Conservation (phyloP, 2,113 vertebrate species). For the Dromiciops gliroides region DNA sequence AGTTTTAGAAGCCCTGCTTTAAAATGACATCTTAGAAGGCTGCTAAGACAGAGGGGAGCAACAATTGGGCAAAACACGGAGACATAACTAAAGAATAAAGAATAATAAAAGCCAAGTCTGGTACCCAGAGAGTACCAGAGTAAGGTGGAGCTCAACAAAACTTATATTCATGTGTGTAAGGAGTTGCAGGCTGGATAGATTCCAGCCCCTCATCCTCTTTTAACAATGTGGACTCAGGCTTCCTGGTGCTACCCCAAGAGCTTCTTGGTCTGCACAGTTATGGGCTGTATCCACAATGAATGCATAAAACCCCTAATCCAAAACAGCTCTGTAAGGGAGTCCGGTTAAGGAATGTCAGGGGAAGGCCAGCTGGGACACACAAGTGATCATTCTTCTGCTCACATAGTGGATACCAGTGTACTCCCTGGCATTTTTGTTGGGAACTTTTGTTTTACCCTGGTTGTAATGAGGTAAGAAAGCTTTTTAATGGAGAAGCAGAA, state of each 20-base stretch:
- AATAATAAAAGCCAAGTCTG: background rate
- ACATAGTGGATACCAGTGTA: background rate
- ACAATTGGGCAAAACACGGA: background rate
- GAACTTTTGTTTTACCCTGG: conserved; percentile 18
- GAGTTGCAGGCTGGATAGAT: background rate
- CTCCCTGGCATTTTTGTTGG: background rate
- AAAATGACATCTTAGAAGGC: background rate
- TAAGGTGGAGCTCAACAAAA: background rate
- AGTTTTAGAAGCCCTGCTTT: no score
- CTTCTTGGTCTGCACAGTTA: background rate
- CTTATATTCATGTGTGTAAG: background rate
- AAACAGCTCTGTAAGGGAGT: background rate
- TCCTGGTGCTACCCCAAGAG: background rate
- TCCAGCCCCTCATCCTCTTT: background rate
- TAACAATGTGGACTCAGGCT: background rate
- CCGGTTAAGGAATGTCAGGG: conserved; percentile 22
- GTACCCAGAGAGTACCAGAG: background rate
- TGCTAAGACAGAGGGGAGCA: background rate
- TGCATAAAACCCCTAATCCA: conserved; percentile 4
- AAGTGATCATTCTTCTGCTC: background rate
- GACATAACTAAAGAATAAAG: background rate
- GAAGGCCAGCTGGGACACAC: background rate
- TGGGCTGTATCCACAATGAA: background rate
- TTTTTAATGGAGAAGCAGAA: background rate
- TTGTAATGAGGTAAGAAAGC: conserved; percentile 43